These are phyloP conservation scores for Bembecia ichneumoniformis DNA, from an alignment of 2,888 invertebrate species.

Conservation along the genomic window DNA sequence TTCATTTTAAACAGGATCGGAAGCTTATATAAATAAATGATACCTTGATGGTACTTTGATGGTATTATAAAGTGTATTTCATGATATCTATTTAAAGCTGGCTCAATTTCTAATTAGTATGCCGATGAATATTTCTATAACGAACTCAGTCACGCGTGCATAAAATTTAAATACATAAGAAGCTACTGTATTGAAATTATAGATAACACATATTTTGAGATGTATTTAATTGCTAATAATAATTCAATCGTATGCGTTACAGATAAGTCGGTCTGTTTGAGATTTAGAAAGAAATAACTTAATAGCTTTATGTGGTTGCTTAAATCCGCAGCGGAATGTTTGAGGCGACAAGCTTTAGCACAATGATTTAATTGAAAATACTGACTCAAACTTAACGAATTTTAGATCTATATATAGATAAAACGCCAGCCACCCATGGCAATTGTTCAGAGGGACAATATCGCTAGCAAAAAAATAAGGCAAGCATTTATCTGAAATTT, in stretches of 20 bases:
- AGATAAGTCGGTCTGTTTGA: conserved; percentile 42
- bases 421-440: too few species aligned
- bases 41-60: too few species aligned
- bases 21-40: too few species aligned
- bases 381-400: too few species aligned
- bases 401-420: too few species aligned
- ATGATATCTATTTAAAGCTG: not conserved
- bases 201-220: conserved; percentile 63
- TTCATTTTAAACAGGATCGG: too few species aligned
- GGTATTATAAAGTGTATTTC: too few species aligned
- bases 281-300: conserved; percentile 49
- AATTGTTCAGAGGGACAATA: too few species aligned
- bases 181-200: conserved; percentile 69
- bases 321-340: conserved; percentile 40
- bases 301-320: conserved; percentile 36
- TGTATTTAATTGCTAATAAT: conserved; percentile 61
- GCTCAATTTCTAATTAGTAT: conserved; percentile 33
- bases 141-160: conserved; percentile 62
- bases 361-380: conserved; percentile 7
- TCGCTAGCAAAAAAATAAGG: too few species aligned
- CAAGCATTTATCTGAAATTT: too few species aligned
- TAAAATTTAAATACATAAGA: conserved; percentile 62
- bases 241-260: conserved; percentile 57
- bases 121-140: conserved; percentile 31
- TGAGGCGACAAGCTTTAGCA: conserved; percentile 24